phyloP scores from a whole-genome alignment of 2,888 invertebrate genomes.

The Synanthedon tipuliformis region DNA sequence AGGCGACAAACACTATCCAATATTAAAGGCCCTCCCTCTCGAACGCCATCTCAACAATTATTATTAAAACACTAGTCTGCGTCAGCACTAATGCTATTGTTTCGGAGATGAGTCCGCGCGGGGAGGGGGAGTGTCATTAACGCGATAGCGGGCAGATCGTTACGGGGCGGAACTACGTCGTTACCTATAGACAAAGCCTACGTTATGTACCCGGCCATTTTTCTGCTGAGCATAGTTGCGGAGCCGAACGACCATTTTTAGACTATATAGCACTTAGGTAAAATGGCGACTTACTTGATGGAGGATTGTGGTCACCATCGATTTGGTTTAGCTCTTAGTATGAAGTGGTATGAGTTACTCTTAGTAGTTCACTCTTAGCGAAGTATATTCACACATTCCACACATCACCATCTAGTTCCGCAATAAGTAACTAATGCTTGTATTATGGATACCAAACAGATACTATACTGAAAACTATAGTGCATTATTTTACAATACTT shows the following conservation, averaged over 20 bases:
- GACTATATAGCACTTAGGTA: too few relatives aligned
- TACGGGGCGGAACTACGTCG: conserved; percentile 55
- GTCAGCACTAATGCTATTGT: conserved; percentile 41
- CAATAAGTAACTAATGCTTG: too few relatives aligned
- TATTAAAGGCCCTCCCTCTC: conserved; percentile 12
- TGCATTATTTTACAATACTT: too few relatives aligned
- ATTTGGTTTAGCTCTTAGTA: too few relatives aligned
- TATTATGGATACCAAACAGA: too few relatives aligned
- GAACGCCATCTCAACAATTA: conserved; percentile 2
- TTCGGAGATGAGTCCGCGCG: conserved; percentile 11
- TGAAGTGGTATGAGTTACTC: too few relatives aligned
- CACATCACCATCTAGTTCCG: too few relatives aligned
- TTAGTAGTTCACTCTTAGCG: too few relatives aligned
- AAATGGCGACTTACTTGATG: too few relatives aligned
- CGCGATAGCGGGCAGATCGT: conserved; percentile 48
- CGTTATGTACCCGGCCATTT: conserved; percentile 51
- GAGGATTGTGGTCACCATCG: too few relatives aligned
- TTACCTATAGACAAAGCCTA: conserved; percentile 55
- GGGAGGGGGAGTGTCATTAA: conserved; percentile 33
- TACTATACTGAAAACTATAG: too few relatives aligned
- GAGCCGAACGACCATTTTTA: conserved; percentile 10
- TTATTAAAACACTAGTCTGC: conserved; percentile 6
- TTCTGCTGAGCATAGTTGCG: conserved; percentile 15
- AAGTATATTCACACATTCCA: too few relatives aligned
- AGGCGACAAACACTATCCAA: conserved; percentile 11